Conservation (phyloP, 2,888 invertebrate species). For the Brachycybe producta region DNA sequence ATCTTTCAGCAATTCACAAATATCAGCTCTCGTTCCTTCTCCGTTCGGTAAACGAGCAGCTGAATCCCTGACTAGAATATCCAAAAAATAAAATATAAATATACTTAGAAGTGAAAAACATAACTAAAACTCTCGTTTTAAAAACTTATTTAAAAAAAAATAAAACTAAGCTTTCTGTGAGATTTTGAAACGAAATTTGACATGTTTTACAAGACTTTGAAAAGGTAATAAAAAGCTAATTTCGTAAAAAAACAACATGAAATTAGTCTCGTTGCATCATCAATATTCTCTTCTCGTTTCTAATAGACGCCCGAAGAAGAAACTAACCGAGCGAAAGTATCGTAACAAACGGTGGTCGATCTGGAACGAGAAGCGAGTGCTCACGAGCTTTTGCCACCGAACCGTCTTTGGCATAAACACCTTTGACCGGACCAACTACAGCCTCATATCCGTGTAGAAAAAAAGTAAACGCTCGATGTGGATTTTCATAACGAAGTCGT, state of each 20-base stretch:
- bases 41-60: slow-evolving; percentile 87
- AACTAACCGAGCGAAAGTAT: slow-evolving; percentile 57
- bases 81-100: too few relatives aligned
- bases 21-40: slow-evolving; percentile 81
- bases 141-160: too few relatives aligned
- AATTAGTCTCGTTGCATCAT: too few relatives aligned
- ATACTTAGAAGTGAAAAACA: too few relatives aligned
- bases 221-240: too few relatives aligned
- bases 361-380: slow-evolving; percentile 65
- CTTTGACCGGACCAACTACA: slow-evolving; percentile 68
- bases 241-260: too few relatives aligned
- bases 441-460: slow-evolving; percentile 72
- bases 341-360: slow-evolving; percentile 79
- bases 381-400: slow-evolving; percentile 53
- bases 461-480: slow-evolving; percentile 84
- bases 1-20: slow-evolving; percentile 71
- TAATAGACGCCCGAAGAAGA: too few relatives aligned
- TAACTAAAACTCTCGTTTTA: too few relatives aligned
- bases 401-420: slow-evolving; percentile 47
- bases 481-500: slow-evolving; percentile 66
- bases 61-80: slow-evolving; percentile 68
- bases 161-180: too few relatives aligned
- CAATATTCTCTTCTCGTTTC: too few relatives aligned
- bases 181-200: too few relatives aligned
- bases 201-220: too few relatives aligned